These are phyloP conservation scores for Ischnura elegans DNA, from an alignment of 2,888 invertebrate genomes.

Conservation along the genomic window DNA sequence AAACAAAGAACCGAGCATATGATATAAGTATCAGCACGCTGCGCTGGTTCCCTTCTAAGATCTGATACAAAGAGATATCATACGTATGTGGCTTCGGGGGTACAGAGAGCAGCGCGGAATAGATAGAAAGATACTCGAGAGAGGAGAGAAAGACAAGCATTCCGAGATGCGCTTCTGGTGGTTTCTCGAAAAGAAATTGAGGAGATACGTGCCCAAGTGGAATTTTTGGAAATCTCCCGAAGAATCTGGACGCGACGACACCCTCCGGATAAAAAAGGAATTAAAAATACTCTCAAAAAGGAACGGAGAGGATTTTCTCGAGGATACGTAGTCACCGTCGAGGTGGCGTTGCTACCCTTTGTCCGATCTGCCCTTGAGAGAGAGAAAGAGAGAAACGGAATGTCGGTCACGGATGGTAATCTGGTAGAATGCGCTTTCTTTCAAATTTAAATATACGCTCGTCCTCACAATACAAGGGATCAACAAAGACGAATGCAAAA, in stretches of 20 bases:
- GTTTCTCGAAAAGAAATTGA: constrained; percentile 2
- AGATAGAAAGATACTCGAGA: not conserved
- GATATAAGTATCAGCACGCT: no score
- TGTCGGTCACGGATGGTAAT: not conserved
- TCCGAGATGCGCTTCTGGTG: not conserved
- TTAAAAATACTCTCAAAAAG: not conserved
- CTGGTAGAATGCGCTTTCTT: not conserved
- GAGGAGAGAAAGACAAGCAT: not conserved
- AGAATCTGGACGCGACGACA: not conserved
- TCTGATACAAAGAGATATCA: not conserved
- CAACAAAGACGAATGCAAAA: not conserved
- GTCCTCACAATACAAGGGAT: not conserved
- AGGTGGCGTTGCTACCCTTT: not conserved
- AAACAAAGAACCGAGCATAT: no score
- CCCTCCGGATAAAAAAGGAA: not conserved
- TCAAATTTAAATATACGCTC: not conserved
- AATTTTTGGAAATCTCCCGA: not conserved
- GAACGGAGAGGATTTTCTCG: not conserved
- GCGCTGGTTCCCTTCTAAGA: no score
- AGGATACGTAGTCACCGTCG: not conserved
- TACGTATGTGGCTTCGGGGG: not conserved
- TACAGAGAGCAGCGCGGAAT: not conserved
- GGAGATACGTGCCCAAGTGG: not conserved
- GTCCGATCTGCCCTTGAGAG: not conserved
- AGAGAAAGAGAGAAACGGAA: not conserved